Base-by-base conservation (phyloP, 2,113 vertebrate species). In the Fregata magnificens region DNA sequence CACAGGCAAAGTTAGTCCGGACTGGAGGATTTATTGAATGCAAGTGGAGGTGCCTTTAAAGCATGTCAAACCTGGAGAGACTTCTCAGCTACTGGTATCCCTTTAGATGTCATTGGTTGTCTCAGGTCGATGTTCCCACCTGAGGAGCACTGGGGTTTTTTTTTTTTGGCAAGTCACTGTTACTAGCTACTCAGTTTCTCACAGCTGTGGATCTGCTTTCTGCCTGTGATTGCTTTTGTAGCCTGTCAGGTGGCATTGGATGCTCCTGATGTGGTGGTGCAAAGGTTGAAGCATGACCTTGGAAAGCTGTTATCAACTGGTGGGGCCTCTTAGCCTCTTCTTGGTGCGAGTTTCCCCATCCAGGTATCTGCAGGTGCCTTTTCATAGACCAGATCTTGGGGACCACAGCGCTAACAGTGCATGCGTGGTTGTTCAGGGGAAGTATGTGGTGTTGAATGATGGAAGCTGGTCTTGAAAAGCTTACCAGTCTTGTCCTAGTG, bases 401-500 rank as follows among this genome's bases (percentile, higher is more conserved):
- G 42, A 71, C 45, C 34, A 6, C n/a, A 25, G 44, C 1, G 0
- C 17, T 65, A 26, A 16, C 42, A 32, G n/a, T 13, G 6, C 10
- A 2, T 17, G 4, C 58, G 22, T 69, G 78, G 18, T 63, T 50
- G 20, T 38, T 16, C 2, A 3, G 36, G 45, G 36, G 21, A n/a
- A 11, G 11, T 11, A 10, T 4, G 11, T 58, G 38, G 29, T 63
- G 72, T 3, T 61, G 55, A 36, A 13, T 0, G 0, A 5, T 21
- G 59, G 59, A 73, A 78, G 31, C 40, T 44, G 11, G 10, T 24
- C 72, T 82, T 52, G 58, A 47, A 70, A 66, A 90, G 34, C 74
- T 90, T 52, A 14, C 22, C 22, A 13, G 32, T 62, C 55, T 6
- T 84, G 16, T 50, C 50, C 59, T 15, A 56, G 59, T 36, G 52